Evolutionary conservation across 2,797 vertebrate species (phyloP).

Genomic region (Graptemys geographica): DNA sequence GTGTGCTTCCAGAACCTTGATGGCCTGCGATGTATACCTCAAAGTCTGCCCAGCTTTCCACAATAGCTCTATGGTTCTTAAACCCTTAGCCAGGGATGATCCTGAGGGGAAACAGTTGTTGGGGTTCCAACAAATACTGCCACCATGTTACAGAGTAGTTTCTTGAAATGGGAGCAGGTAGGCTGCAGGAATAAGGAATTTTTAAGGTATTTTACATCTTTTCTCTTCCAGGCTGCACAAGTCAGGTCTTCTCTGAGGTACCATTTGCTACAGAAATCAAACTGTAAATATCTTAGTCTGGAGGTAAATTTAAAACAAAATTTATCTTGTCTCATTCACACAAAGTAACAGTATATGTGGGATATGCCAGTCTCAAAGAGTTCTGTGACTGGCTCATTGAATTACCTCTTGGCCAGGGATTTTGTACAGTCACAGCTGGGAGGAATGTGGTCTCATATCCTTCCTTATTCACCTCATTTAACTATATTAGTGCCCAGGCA

Average conservation of each 20-base stretch:
- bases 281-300: slow-evolving; percentile 1
- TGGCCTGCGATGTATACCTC: not conserved
- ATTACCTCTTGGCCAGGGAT: not conserved
- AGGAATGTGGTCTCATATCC: not conserved
- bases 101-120: not conserved
- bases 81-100: not conserved
- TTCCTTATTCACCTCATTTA: not conserved
- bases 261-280: not conserved
- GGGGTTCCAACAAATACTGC: not conserved
- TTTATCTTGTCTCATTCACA: not conserved
- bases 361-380: not conserved
- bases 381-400: not conserved
- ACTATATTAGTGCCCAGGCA: not conserved
- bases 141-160: not conserved
- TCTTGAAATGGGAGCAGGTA: not conserved
- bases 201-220: not conserved
- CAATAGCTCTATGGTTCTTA: not conserved
- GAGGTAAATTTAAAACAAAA: not conserved
- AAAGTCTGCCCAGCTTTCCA: not conserved
- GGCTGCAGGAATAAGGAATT: not conserved
- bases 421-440: not conserved
- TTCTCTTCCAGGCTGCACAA: slow-evolving; percentile 7
- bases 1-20: not conserved
- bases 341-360: not conserved
- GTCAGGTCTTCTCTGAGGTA: not conserved